These are phyloP conservation scores for Lacerta agilis DNA, from an alignment of 2,797 vertebrate species.

Conservation along the genomic window DNA sequence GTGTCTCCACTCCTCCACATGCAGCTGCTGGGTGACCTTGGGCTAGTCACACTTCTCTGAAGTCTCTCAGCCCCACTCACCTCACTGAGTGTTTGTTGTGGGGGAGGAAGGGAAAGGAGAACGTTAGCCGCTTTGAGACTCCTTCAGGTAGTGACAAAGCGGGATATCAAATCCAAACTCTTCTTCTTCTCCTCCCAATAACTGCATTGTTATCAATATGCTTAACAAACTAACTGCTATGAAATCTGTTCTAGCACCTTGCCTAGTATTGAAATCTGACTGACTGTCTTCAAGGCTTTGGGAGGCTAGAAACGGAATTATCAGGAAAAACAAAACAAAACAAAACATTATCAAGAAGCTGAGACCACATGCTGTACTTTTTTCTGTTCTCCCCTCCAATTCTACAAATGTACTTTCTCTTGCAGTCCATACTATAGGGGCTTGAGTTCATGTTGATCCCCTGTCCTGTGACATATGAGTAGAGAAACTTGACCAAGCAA, in stretches of 20 bases:
- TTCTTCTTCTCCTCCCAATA: not conserved
- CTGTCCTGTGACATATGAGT: not conserved
- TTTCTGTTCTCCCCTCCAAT: not conserved
- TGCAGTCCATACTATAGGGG: not conserved
- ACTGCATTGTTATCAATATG: not conserved
- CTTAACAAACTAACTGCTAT: not conserved
- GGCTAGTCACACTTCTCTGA: too few relatives aligned
- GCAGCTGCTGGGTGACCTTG: too few relatives aligned
- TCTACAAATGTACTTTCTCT: not conserved
- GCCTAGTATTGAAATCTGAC: not conserved
- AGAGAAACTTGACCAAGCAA: not conserved
- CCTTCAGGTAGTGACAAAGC: too few relatives aligned
- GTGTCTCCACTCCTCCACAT: too few relatives aligned
- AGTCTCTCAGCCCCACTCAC: too few relatives aligned
- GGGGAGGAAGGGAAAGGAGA: too few relatives aligned
- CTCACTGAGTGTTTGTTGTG: too few relatives aligned
- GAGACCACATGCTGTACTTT: not conserved
- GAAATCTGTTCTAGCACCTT: not conserved
- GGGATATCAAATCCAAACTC: too few relatives aligned
- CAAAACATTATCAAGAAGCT: not conserved
- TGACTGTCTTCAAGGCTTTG: not conserved
- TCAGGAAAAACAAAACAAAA: not conserved
- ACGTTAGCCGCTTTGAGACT: too few relatives aligned
- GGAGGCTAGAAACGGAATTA: not conserved
- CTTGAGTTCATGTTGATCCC: not conserved